Evolutionary conservation across 2,113 vertebrate species (phyloP).

Genomic region (Nipponia nippon): DNA sequence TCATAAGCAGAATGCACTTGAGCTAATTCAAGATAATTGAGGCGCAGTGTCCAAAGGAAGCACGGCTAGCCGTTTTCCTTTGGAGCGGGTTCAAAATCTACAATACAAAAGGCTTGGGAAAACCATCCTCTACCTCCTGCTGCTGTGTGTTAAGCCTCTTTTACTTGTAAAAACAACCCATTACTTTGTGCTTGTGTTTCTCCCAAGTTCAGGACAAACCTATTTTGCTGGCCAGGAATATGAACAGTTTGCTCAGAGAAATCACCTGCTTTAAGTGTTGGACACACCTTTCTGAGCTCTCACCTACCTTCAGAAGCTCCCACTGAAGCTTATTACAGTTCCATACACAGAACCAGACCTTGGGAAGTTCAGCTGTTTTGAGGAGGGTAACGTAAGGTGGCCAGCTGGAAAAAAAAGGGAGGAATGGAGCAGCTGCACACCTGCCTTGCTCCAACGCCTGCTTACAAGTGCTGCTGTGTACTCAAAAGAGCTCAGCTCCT

Average conservation of each 20-base stretch:
- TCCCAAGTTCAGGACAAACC: not conserved
- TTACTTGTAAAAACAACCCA: not conserved
- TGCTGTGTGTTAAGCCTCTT: not conserved
- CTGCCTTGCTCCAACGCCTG: not conserved
- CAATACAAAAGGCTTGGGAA: not conserved
- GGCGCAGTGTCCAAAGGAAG: not conserved
- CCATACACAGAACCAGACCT: not conserved
- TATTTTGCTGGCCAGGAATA: not conserved
- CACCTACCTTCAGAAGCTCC: not conserved
- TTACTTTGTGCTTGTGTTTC: not conserved
- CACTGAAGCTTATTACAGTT: not conserved
- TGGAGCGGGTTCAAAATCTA: not conserved
- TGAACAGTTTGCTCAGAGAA: not conserved
- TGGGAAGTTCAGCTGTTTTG: not conserved
- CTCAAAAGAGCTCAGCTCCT: not conserved
- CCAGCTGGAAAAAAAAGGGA: not conserved
- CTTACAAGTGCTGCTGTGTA: not conserved
- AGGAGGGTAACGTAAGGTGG: not conserved
- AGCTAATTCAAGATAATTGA: not conserved
- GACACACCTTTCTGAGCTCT: not conserved
- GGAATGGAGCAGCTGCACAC: conserved; percentile 1
- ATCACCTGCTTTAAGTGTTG: not conserved
- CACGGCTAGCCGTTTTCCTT: not conserved
- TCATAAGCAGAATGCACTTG: not conserved
- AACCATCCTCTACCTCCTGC: not conserved